Conservation (phyloP, 2,797 vertebrate species). For the Podarcis lilfordi region DNA sequence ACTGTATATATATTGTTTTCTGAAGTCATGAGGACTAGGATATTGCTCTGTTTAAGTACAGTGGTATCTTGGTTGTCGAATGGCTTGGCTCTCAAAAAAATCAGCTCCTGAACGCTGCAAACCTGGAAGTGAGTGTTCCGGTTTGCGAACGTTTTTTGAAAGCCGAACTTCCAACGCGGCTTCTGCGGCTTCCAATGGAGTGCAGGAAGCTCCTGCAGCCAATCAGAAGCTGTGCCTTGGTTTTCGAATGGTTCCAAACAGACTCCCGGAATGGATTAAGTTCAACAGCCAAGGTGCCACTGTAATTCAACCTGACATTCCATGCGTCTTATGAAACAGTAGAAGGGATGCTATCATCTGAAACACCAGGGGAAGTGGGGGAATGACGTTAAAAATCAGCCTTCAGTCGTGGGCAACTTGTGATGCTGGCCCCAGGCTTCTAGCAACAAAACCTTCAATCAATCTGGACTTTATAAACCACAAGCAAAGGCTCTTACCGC, state of each 20-base stretch:
- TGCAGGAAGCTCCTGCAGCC: too few relatives aligned
- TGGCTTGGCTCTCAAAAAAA: too few relatives aligned
- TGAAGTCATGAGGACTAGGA: background rate
- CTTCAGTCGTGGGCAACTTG: background rate
- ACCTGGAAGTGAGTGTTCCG: too few relatives aligned
- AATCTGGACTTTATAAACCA: background rate
- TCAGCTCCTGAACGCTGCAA: too few relatives aligned
- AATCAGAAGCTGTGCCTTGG: too few relatives aligned
- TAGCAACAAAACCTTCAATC: background rate
- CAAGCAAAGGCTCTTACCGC: conserved; percentile 72
- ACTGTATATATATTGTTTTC: background rate
- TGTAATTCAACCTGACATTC: background rate
- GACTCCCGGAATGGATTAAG: too few relatives aligned
- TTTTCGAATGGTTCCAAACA: too few relatives aligned
- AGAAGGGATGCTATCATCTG: background rate
- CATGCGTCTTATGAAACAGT: background rate
- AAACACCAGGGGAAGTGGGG: background rate
- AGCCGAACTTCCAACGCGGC: fast-evolving
- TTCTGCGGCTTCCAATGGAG: too few relatives aligned
- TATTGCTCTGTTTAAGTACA: background rate
- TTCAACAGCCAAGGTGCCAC: too few relatives aligned
- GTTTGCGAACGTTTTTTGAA: too few relatives aligned
- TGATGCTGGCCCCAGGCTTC: too few relatives aligned
- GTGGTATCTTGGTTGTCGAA: too few relatives aligned
- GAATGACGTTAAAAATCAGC: background rate